Conservation (phyloP, 2,797 vertebrate species). For the Glossophaga mutica region DNA sequence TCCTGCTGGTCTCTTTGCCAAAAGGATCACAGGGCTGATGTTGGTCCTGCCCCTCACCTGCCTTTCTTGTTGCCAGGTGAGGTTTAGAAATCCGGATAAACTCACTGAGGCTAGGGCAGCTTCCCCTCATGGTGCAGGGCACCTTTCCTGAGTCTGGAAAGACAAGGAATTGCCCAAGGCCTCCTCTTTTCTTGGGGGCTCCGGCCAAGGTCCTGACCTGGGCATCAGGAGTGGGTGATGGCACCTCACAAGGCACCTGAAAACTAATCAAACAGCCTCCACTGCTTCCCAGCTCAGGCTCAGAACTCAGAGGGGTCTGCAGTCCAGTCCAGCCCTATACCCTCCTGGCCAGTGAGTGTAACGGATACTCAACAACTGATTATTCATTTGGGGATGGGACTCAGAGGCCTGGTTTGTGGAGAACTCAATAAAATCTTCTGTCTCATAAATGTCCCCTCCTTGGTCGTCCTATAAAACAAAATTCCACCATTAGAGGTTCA, state of each 20-base stretch:
- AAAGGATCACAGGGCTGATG: background rate
- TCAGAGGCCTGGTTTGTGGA: background rate
- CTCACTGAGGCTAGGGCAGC: background rate
- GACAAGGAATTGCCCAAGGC: background rate
- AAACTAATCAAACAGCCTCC: background rate
- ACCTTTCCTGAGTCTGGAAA: background rate
- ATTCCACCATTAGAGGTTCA: background rate
- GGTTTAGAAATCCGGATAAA: background rate
- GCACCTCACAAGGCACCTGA: background rate
- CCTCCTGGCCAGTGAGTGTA: background rate
- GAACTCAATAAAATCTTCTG: background rate
- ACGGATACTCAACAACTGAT: background rate
- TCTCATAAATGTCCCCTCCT: background rate
- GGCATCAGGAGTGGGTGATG: background rate
- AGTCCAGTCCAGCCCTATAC: background rate
- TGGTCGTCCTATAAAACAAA: background rate
- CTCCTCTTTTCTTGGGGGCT: background rate
- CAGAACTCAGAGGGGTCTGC: background rate
- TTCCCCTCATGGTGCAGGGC: background rate
- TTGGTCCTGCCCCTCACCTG: background rate
- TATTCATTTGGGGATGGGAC: background rate
- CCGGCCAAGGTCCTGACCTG: background rate
- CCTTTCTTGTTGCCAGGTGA: background rate
- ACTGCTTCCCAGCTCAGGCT: background rate
- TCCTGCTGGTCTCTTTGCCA: background rate